These are phyloP conservation scores for Cisticola juncidis DNA, from an alignment of 2,113 vertebrate species.

Conservation along the genomic window DNA sequence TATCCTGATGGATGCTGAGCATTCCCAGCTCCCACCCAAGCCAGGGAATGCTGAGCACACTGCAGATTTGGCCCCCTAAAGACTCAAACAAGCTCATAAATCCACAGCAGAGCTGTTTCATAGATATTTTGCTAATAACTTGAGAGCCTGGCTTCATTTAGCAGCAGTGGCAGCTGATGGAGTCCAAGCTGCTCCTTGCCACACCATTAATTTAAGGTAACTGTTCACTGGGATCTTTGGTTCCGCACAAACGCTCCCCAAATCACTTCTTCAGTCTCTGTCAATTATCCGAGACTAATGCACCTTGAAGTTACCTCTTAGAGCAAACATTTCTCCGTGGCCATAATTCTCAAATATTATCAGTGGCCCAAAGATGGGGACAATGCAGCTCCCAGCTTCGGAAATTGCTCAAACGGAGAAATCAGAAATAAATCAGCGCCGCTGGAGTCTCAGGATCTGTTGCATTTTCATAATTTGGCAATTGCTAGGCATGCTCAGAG, in stretches of 20 bases:
- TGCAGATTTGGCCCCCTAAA: not conserved
- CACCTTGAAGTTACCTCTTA: not conserved
- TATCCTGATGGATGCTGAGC: not conserved
- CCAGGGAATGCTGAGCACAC: not conserved
- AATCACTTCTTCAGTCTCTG: not conserved
- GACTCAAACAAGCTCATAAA: not conserved
- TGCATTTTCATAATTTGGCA: slow-evolving; percentile 9
- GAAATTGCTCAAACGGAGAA: not conserved
- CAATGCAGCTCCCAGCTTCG: not conserved
- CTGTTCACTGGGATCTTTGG: slow-evolving; percentile 18
- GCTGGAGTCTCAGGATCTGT: not conserved
- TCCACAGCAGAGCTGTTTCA: not conserved
- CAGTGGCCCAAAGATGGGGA: not conserved
- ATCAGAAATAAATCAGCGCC: not conserved
- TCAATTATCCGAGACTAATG: slow-evolving; percentile 31
- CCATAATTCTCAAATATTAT: slow-evolving; percentile 5
- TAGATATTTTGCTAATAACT: slow-evolving; percentile 45
- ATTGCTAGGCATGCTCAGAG: not conserved
- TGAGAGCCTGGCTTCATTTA: slow-evolving; percentile 34
- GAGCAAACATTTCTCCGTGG: not conserved
- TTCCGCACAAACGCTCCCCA: not conserved
- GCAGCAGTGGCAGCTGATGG: slow-evolving; percentile 24
- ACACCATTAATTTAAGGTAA: slow-evolving; percentile 46
- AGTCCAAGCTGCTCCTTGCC: not conserved
- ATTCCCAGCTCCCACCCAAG: not conserved